Base-by-base conservation (phyloP, 2,888 invertebrate species). In the Pristionchus arcanus region DNA sequence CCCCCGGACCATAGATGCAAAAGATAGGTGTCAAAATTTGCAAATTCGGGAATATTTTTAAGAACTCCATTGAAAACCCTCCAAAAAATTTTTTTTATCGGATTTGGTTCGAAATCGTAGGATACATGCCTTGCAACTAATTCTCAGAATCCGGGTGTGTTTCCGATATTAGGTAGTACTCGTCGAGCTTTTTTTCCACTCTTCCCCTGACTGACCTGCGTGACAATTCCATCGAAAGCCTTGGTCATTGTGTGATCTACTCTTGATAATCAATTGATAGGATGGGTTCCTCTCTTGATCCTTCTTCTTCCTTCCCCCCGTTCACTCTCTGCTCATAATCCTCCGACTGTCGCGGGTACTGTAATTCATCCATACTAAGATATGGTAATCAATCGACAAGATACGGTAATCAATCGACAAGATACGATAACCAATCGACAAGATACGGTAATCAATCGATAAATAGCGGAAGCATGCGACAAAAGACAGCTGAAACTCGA, bases 241-340 rank as follows among this genome's bases (percentile, higher is more conserved):
- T 87, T 87, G 16, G 87, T 87, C 87, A 87, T 87, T 68, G 28
- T 87, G 49, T 85, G 55, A 53, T 87, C 87, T 87, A 66, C 68
- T 37, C 87, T 59, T 85, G 59, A 59, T 85, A 59, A 85, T 85
- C 59, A 59, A 85, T 85, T 85, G 84, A 85, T 85, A 55, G 28
- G 84, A 85, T 85, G 37, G 53, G 31, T 31, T 55, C 84, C 59
- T 55, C 83, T 55, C 84, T 81, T 81, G n/a, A 5, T 81, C 81
- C 49, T 81, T 74, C 81, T 81, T 81, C n/a, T 15, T 81, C 81
- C 49, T 81, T 74, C 81, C 81, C 34, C 71, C 81, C 49, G 49
- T 81, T 81, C 81, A 81, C 81, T 81, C 81, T 81, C 81, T 81
- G 81, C 81, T 81, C 81, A 81, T 81, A 81, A 81, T 81, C 81